phyloP scores from a whole-genome alignment of 2,113 vertebrate genomes.

The Amia ocellicauda region DNA sequence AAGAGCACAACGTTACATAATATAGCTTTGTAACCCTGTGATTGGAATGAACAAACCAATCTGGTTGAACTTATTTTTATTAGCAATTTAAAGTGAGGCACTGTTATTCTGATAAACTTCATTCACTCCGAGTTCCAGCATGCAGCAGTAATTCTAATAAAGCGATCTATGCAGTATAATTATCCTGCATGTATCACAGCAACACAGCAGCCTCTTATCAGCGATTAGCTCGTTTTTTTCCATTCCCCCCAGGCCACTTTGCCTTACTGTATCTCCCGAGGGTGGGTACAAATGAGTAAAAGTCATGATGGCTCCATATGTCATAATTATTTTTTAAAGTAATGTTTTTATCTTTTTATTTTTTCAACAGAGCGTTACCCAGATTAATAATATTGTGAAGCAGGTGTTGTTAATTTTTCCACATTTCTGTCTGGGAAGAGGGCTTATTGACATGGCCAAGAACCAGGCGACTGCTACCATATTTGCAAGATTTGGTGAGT shows the following conservation, averaged over 20 bases:
- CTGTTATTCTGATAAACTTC: neutral
- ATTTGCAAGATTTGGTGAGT: slow-evolving; percentile 81
- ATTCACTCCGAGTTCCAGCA: neutral
- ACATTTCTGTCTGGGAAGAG: slow-evolving; percentile 93
- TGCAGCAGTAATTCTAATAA: slow-evolving; percentile 10
- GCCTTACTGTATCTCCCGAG: slow-evolving; percentile 15
- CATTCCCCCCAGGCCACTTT: slow-evolving; percentile 21
- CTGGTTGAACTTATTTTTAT: neutral
- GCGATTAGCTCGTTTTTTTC: slow-evolving; percentile 9
- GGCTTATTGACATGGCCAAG: slow-evolving; percentile 96
- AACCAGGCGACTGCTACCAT: slow-evolving; percentile 91
- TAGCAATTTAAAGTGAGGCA: neutral
- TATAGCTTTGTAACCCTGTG: neutral
- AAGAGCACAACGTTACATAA: no score
- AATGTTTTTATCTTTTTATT: slow-evolving; percentile 12
- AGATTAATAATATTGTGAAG: slow-evolving; percentile 89
- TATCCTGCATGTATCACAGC: slow-evolving; percentile 8
- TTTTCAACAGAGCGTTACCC: slow-evolving; percentile 71
- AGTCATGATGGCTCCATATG: no score
- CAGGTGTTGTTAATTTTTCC: slow-evolving; percentile 93
- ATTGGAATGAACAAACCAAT: neutral
- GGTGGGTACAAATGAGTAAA: no score
- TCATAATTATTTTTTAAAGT: no score
- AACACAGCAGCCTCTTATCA: slow-evolving; percentile 8
- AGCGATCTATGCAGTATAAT: slow-evolving; percentile 9